Evolutionary conservation across 1,140 invertebrate species (phyloP).

Genomic region (Penaeus vannamei): DNA sequence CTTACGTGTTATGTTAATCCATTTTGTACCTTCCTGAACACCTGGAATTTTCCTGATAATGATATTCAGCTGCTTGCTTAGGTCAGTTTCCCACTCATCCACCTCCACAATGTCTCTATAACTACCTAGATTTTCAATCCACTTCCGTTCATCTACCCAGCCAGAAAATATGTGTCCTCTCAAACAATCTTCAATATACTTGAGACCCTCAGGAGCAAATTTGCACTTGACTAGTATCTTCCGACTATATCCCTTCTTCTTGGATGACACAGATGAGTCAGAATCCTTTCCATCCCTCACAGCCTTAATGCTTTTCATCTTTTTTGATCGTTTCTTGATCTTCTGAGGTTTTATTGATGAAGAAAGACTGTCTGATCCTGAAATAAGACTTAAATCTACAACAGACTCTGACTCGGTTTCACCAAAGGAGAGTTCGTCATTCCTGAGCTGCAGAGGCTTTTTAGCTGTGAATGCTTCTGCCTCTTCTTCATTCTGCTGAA

Average conservation of each 20-base stretch:
- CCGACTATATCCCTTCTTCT: slow-evolving; percentile 12
- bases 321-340: too few relatives aligned
- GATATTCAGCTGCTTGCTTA: slow-evolving; percentile 50
- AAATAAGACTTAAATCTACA: too few relatives aligned
- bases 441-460: too few relatives aligned
- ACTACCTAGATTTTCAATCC: slow-evolving; percentile 45
- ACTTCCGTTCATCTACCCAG: slow-evolving; percentile 56
- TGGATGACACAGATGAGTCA: slow-evolving; percentile 55
- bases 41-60: slow-evolving; percentile 52
- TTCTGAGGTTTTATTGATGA: too few relatives aligned
- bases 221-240: slow-evolving; percentile 59
- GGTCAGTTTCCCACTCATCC: slow-evolving; percentile 60
- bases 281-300: slow-evolving; percentile 45
- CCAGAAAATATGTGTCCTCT: slow-evolving; percentile 53
- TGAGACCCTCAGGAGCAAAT: slow-evolving; percentile 50
- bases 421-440: too few relatives aligned
- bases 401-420: too few relatives aligned
- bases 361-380: too few relatives aligned
- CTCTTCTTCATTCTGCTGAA: too few relatives aligned
- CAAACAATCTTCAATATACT: slow-evolving; percentile 50
- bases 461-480: too few relatives aligned
- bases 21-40: slow-evolving; percentile 57
- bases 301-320: too few relatives aligned
- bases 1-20: slow-evolving; percentile 63
- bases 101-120: slow-evolving; percentile 60